Conservation (phyloP, 2,797 vertebrate genomes). For the Gephyroberyx darwinii region DNA sequence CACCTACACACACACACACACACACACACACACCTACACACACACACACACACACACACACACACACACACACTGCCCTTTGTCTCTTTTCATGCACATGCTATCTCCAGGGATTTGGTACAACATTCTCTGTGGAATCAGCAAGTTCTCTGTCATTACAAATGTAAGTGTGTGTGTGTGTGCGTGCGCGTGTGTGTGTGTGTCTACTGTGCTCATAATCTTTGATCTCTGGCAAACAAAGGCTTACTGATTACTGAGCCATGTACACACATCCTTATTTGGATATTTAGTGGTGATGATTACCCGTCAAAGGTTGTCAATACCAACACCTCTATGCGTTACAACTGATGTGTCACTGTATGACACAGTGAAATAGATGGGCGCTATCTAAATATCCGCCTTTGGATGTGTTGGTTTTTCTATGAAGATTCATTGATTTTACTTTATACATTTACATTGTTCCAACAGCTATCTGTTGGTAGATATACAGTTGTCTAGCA, state of each 20-base stretch:
- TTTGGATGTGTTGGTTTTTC: neutral
- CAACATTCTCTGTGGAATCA: slow-evolving; percentile 94
- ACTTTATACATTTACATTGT: neutral
- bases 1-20: neutral
- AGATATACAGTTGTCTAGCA: neutral
- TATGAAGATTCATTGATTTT: neutral
- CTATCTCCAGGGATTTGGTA: slow-evolving; percentile 92
- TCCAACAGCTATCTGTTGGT: neutral
- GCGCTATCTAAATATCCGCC: neutral
- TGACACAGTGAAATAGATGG: too few species aligned
- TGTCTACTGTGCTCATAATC: neutral
- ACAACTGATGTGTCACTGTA: too few species aligned
- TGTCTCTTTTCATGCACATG: slow-evolving; percentile 54
- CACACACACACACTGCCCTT: slow-evolving; percentile 34
- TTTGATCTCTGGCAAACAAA: slow-evolving; percentile 18
- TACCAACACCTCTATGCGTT: too few species aligned
- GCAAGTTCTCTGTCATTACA: slow-evolving; percentile 98
- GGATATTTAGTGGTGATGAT: too few species aligned
- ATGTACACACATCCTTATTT: neutral
- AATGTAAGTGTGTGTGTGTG: slow-evolving; percentile 88
- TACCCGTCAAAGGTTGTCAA: too few species aligned
- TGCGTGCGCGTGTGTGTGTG: slow-evolving; percentile 12
- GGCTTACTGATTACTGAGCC: neutral
- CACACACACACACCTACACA: neutral
- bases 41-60: slow-evolving; percentile 4